Conservation (phyloP, 2,113 vertebrate genomes). For the Desmodus rotundus region DNA sequence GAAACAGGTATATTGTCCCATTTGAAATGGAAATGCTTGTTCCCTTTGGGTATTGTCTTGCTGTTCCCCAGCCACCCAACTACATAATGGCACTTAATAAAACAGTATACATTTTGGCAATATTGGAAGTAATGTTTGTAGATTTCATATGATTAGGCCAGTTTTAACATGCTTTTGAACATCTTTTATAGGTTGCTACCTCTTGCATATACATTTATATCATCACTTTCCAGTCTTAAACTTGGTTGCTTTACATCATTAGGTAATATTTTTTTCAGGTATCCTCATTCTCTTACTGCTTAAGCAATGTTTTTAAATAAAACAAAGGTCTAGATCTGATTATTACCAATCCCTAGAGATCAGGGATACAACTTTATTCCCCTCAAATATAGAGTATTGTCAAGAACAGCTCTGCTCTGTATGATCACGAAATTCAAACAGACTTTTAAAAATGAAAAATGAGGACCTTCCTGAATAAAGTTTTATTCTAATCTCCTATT, state of each 20-base stretch:
- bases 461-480: slow-evolving; percentile 1
- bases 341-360: background rate
- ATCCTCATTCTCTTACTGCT: slow-evolving; percentile 25
- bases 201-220: background rate
- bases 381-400: slow-evolving; percentile 29
- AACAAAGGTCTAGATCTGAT: background rate
- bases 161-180: background rate
- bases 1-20: background rate
- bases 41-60: slow-evolving; percentile 10
- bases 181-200: background rate
- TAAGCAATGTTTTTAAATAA: slow-evolving; percentile 27
- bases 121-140: background rate
- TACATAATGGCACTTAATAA: background rate
- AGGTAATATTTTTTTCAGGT: background rate
- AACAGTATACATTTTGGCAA: background rate
- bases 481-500: slow-evolving; percentile 43
- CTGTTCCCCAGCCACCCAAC: background rate
- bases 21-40: background rate
- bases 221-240: slow-evolving; percentile 33
- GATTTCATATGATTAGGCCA: background rate
- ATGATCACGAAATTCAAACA: slow-evolving; percentile 24
- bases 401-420: slow-evolving; percentile 22
- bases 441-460: slow-evolving; percentile 49
- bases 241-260: slow-evolving; percentile 31
- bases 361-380: slow-evolving; percentile 34